Base-by-base conservation (phyloP, 1,140 invertebrate genomes). In the Drosophila takahashii region DNA sequence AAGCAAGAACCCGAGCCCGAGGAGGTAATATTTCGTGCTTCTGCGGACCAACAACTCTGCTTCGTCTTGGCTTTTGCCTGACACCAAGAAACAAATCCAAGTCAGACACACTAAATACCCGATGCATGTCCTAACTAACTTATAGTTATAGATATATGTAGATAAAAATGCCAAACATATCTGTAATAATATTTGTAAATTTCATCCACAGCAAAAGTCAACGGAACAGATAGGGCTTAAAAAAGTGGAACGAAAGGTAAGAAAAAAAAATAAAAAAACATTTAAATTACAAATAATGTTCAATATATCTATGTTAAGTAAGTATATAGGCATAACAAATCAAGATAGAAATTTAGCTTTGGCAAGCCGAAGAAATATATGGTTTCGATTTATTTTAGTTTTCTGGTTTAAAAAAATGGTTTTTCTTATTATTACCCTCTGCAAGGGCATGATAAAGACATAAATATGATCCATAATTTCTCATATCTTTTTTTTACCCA, bases 201-300 rank as follows among this genome's bases (percentile, higher is more conserved):
- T 32, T 58, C 0, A 41, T 54, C 60, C 50, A 34, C 60, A 85
- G 80, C 73, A 66, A 61, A 52, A 66, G 45, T 7, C 39, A 34
- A 34, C 41, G 0, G 83, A 85, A 11, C 64, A 89, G 39, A 72
- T 73, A 37, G 61, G 39, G 5, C 18, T 81, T 0, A 87, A 91
- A 39, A 91, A 91, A 58, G 48, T 67, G 6, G 90, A 91, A 6
- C 79, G 81, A 7, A 91, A 90, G 79, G 90, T 90, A 74, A 60
- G 64, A 56, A 44, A 41, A 9, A 8, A 8, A 29, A 39, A 39
- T n/a, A 5, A 39, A 6, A 3, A 39, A 39, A 36, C 11, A 36
- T 4, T 36, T 22, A 2, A 22, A 22, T 22, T 22, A 22, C 1
- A 22, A 22, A 2, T 22, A 22, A 22, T 22, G 22, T 22, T 22